Percentiles rank a stretch among this genome's conserved stretches.
Evolutionary conservation across 2,888 invertebrate genomes (phyloP).

Genomic region (Hydrotaea cyrtoneurina): DNA sequence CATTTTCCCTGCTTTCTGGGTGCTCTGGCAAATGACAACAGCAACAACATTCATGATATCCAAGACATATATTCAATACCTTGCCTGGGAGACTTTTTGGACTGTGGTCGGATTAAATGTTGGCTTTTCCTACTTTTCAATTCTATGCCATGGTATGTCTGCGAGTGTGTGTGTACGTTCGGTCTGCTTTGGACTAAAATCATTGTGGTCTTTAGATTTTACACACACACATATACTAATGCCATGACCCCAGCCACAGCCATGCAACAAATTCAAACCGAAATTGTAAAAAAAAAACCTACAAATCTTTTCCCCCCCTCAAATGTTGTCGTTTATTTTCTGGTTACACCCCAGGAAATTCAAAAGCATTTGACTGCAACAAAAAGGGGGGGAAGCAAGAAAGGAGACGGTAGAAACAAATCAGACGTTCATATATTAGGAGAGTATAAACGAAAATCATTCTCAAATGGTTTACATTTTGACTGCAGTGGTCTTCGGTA

Average conservation of each 20-base stretch:
- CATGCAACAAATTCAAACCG: not conserved
- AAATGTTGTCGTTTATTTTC: not conserved
- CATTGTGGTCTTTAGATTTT: constrained; percentile 49
- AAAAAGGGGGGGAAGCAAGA: not conserved
- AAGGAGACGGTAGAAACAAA: not conserved
- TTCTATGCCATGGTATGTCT: not conserved
- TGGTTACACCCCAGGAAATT: not conserved
- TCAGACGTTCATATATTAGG: not conserved
- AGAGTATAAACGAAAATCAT: constrained; percentile 1
- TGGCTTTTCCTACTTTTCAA: not conserved
- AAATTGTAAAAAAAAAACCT: not conserved
- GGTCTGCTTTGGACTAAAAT: constrained; percentile 16
- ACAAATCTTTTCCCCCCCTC: not conserved
- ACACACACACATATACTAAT: not conserved
- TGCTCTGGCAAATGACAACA: not conserved
- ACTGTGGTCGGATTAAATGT: constrained; percentile 35
- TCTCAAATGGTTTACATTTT: not conserved
- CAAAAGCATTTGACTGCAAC: not conserved
- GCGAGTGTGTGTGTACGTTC: not conserved
- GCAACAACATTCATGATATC: not conserved
- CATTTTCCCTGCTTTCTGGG: not conserved
- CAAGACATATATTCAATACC: constrained; percentile 5
- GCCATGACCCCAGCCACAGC: not conserved
- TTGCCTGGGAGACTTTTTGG: not conserved
- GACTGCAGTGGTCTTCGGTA: constrained; percentile 3